These are phyloP conservation scores for Umimayanthus kanabou DNA, from an alignment of 92 coral and sea anemone species.

Conservation along the genomic window DNA sequence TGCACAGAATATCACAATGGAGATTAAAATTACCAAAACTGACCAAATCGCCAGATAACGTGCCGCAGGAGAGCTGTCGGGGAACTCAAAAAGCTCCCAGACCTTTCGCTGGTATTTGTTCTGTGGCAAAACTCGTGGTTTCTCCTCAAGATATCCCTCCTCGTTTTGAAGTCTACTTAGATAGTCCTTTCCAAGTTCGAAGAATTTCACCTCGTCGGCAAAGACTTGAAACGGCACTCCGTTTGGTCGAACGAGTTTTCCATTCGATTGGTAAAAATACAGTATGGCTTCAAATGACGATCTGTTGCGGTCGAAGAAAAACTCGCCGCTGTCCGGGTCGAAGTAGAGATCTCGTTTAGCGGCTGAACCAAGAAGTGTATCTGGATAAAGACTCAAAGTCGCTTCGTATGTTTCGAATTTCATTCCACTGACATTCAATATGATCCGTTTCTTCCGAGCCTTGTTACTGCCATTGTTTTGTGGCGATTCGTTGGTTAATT, in stretches of 20 bases:
- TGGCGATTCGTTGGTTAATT: background rate
- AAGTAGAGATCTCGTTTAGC: constrained; percentile 74
- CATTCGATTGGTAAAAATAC: constrained; percentile 89
- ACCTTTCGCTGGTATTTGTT: constrained; percentile 71
- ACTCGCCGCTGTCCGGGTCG: constrained; percentile 78
- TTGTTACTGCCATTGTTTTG: background rate
- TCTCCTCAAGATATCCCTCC: constrained; percentile 75
- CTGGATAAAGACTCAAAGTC: constrained; percentile 82
- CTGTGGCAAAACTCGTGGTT: constrained; percentile 64
- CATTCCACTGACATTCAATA: constrained; percentile 92
- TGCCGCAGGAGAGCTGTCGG: constrained; percentile 87
- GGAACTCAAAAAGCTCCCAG: constrained; percentile 94
- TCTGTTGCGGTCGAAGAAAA: constrained; percentile 97
- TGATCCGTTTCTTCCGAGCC: constrained; percentile 48
- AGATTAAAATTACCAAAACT: constrained; percentile 72
- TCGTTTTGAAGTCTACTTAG: constrained; percentile 73
- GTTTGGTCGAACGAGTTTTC: constrained; percentile 86
- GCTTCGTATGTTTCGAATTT: constrained; percentile 88
- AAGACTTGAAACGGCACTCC: constrained; percentile 89
- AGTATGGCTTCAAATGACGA: constrained; percentile 97
- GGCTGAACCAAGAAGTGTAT: constrained; percentile 87
- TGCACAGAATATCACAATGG: constrained; percentile 90
- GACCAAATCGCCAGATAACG: constrained; percentile 89
- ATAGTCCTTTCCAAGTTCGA: constrained; percentile 78
- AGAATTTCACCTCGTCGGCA: constrained; percentile 84